A percentile compares a stretch with the other conserved stretches of the same genome.
phyloP scores from a whole-genome alignment of 2,888 invertebrate species.

The Melipona beecheii region DNA sequence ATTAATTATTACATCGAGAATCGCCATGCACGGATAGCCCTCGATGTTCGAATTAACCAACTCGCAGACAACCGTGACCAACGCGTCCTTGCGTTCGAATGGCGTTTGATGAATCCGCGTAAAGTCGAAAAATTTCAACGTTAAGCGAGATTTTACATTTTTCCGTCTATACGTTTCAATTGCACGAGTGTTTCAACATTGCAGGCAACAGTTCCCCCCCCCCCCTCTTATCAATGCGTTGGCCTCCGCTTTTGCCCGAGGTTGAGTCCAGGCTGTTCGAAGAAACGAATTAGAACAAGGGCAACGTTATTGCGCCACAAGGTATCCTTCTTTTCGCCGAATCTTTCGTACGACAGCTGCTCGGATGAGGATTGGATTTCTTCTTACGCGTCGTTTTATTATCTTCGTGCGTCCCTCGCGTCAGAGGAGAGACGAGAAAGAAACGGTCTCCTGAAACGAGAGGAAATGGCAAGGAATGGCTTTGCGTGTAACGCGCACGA shows the following conservation, averaged over 20 bases:
- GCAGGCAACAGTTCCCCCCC: conserved; percentile 17
- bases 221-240: conserved; percentile 2
- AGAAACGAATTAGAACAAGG: conserved; percentile 64
- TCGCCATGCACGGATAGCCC: conserved; percentile 39
- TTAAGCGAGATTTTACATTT: too few species aligned
- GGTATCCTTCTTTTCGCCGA: conserved; percentile 46
- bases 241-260: conserved; percentile 42
- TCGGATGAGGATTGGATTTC: not conserved
- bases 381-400: not conserved
- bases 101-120: not conserved
- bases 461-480: not conserved
- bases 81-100: conserved; percentile 9
- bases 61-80: not conserved
- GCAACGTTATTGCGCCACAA: conserved; percentile 45
- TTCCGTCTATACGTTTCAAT: not conserved
- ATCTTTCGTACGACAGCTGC: conserved; percentile 7
- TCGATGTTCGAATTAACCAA: conserved; percentile 22
- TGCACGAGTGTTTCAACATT: conserved; percentile 20
- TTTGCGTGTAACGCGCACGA: not conserved
- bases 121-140: too few species aligned
- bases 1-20: conserved; percentile 64
- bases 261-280: conserved; percentile 33
- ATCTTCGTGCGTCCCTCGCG: too few species aligned
- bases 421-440: not conserved
- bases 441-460: not conserved